These are phyloP conservation scores for Ectemnius cavifrons DNA, from an alignment of 2,888 invertebrate genomes.

Conservation along the genomic window DNA sequence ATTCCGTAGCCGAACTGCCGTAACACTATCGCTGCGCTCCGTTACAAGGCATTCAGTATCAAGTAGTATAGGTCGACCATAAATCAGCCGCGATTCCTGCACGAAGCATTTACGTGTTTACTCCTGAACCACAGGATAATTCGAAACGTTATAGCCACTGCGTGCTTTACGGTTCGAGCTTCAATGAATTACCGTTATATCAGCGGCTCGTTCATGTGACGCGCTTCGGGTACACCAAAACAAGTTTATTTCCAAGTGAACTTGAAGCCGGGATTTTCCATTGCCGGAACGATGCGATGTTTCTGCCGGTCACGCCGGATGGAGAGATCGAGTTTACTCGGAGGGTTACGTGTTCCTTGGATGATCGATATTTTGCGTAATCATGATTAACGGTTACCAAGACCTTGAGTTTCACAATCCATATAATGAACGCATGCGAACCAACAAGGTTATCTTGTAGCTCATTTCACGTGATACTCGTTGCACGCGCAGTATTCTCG, in stretches of 20 bases:
- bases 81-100: not conserved
- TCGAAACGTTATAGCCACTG: too few relatives aligned
- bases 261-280: too few relatives aligned
- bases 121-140: too few relatives aligned
- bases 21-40: not conserved
- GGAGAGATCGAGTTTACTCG: too few relatives aligned
- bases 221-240: too few relatives aligned
- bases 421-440: not conserved
- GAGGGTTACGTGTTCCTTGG: not conserved
- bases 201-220: too few relatives aligned
- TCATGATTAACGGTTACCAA: slow-evolving; percentile 36
- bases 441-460: slow-evolving; percentile 37
- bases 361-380: slow-evolving; percentile 36
- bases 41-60: not conserved
- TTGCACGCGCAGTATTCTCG: slow-evolving; percentile 1
- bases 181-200: too few relatives aligned
- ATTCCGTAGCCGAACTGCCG: not conserved
- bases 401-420: slow-evolving; percentile 24
- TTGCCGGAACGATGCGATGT: too few relatives aligned
- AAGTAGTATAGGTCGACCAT: slow-evolving; percentile 1
- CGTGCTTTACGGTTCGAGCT: too few relatives aligned
- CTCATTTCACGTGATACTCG: slow-evolving; percentile 7
- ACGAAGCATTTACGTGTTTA: too few relatives aligned
- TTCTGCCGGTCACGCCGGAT: too few relatives aligned
- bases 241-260: too few relatives aligned